Percentiles rank a stretch among this genome's conserved stretches.
phyloP scores from a whole-genome alignment of 2,797 vertebrate species.

The Aeoliscus strigatus region DNA sequence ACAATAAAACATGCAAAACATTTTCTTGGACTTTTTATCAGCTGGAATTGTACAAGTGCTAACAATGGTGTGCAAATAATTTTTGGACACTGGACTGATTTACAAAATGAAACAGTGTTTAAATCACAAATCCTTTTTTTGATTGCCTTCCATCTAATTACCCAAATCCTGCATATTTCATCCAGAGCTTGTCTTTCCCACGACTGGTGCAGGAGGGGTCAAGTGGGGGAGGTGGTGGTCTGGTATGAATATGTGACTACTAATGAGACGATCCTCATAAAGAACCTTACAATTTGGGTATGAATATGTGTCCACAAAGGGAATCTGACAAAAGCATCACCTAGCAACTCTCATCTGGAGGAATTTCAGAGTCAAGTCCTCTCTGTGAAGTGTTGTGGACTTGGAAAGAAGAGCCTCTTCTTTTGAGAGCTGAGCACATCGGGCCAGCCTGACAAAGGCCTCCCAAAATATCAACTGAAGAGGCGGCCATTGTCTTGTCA shows the following conservation, averaged over 20 bases:
- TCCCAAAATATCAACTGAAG: conserved; percentile 49
- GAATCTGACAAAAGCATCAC: conserved; percentile 71
- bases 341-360: conserved; percentile 75
- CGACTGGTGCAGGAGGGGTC: conserved; percentile 77
- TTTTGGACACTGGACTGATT: conserved; percentile 10
- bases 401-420: conserved; percentile 65
- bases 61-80: conserved; percentile 25
- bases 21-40: no score
- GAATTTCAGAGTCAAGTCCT: conserved; percentile 80
- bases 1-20: no score
- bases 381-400: conserved; percentile 64
- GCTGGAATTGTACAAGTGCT: neutral
- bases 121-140: conserved; percentile 36
- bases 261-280: conserved; percentile 74
- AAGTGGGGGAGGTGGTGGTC: conserved; percentile 71
- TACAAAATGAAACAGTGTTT: conserved; percentile 40
- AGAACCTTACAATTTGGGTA: conserved; percentile 71
- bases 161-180: conserved; percentile 49
- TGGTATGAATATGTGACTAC: conserved; percentile 81
- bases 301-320: conserved; percentile 77
- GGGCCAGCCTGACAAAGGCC: conserved; percentile 58
- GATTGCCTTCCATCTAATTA: conserved; percentile 51
- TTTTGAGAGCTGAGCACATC: conserved; percentile 61
- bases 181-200: conserved; percentile 75
- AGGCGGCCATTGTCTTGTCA: conserved; percentile 60